These are phyloP conservation scores for Drosophila nigricruria DNA, from an alignment of 2,888 invertebrate genomes.

Conservation along the genomic window DNA sequence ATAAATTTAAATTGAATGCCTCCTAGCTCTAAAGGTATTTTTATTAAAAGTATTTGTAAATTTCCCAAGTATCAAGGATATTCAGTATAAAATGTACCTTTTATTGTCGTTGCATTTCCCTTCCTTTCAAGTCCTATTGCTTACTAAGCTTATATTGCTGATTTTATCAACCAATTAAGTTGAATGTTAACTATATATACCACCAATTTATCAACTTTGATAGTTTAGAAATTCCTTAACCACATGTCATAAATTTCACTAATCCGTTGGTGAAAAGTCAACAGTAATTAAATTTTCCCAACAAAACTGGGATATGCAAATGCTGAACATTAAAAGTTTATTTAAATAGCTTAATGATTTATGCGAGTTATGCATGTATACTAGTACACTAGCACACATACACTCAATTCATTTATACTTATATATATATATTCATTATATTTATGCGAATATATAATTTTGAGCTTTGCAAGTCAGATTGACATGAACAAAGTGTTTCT, in stretches of 20 bases:
- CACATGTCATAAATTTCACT: not conserved
- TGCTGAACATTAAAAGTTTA: not conserved
- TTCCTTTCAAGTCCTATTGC: not conserved
- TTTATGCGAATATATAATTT: not conserved
- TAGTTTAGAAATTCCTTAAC: not conserved
- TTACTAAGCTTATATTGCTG: not conserved
- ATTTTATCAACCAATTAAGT: not conserved
- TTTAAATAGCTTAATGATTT: constrained; percentile 5
- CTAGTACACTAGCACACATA: not conserved
- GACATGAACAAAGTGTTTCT: not conserved
- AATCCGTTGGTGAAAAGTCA: constrained; percentile 5
- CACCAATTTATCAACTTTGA: not conserved
- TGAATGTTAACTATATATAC: not conserved
- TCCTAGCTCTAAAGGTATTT: no score
- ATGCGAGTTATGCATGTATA: constrained; percentile 1
- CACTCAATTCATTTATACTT: not conserved
- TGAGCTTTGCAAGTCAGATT: not conserved
- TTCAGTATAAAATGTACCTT: no score
- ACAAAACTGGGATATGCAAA: constrained; percentile 5
- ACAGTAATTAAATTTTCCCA: constrained; percentile 7
- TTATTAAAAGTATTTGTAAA: not conserved
- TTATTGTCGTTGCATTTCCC: not conserved
- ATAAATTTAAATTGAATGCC: not conserved
- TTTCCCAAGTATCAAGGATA: not conserved
- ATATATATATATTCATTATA: not conserved